A percentile compares a stretch with the other conserved stretches of the same genome.
phyloP scores from a whole-genome alignment of 2,888 invertebrate species.

The Drosophila nr. fundita region DNA sequence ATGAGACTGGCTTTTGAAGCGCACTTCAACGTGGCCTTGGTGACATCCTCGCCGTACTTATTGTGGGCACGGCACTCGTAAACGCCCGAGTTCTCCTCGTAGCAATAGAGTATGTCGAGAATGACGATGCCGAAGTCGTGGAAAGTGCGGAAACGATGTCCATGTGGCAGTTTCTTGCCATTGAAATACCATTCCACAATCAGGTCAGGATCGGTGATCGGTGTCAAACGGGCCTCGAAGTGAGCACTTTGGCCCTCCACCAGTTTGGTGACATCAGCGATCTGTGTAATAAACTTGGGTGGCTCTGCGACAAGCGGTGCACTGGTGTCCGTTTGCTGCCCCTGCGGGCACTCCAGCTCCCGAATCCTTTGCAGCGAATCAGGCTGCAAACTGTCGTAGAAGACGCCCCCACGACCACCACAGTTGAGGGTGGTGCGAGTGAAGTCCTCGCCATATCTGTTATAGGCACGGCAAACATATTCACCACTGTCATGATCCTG shows the following conservation, averaged over 20 bases:
- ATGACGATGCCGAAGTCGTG: constrained; percentile 99
- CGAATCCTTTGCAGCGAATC: constrained; percentile 95
- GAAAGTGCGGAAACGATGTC: constrained; percentile 98
- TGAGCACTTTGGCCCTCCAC: constrained; percentile 98
- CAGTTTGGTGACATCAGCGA: constrained; percentile 92
- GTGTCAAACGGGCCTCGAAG: constrained; percentile 96
- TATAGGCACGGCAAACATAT: constrained; percentile 95
- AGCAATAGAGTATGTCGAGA: constrained; percentile 97
- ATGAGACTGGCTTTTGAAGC: constrained; percentile 95
- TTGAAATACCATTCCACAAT: constrained; percentile 98
- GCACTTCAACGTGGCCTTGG: constrained; percentile 93
- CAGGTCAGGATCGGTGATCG: constrained; percentile 97
- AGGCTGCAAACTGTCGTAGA: constrained; percentile 95
- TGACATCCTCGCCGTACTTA: constrained; percentile 94
- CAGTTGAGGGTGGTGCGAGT: constrained; percentile 94
- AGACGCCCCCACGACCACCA: constrained; percentile 93
- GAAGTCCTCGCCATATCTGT: constrained; percentile 95
- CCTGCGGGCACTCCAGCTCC: constrained; percentile 90
- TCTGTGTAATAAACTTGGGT: constrained; percentile 95
- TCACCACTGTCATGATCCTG: constrained; percentile 97
- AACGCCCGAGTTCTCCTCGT: constrained; percentile 97
- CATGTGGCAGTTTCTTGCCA: constrained; percentile 95
- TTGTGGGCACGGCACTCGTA: constrained; percentile 97
- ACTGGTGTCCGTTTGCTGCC: constrained; percentile 87
- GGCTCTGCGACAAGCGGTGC: constrained; percentile 91